phyloP scores from a whole-genome alignment of 92 coral and sea anemone genomes.

The Epizoanthus fatuus region DNA sequence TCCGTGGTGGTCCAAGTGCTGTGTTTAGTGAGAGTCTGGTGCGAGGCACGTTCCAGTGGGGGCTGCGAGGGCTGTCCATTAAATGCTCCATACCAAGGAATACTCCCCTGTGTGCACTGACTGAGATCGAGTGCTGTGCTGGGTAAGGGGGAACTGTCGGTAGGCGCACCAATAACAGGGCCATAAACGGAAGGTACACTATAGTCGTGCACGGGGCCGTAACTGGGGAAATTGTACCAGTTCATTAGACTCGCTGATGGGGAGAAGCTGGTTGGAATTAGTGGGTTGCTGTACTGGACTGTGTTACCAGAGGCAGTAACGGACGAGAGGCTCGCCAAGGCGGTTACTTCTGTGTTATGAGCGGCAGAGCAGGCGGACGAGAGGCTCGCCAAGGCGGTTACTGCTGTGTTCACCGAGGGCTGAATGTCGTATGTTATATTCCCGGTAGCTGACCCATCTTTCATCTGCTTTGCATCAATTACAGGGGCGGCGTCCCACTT shows the following conservation, averaged over 20 bases:
- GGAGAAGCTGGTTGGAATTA: neutral
- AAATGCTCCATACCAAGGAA: constrained; percentile 12
- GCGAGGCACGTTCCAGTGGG: neutral
- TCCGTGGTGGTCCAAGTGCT: neutral
- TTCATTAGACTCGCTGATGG: constrained; percentile 2
- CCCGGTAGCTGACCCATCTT: neutral
- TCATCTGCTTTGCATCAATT: neutral
- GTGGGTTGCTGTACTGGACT: neutral
- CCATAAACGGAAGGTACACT: neutral
- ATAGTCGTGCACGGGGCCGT: neutral
- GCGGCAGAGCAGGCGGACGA: neutral
- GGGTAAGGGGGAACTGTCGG: constrained; percentile 28
- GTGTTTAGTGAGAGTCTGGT: neutral
- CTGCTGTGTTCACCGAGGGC: constrained; percentile 12
- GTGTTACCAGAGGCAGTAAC: neutral
- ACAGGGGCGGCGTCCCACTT: neutral
- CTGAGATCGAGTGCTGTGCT: constrained; percentile 11
- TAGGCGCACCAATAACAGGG: neutral
- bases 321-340: neutral
- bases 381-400: constrained; percentile 3
- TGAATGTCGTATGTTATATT: neutral
- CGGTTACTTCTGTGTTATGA: neutral
- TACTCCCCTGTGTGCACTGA: neutral
- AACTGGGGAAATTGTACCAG: constrained; percentile 29
- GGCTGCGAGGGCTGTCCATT: neutral